Evolutionary conservation across 2,113 vertebrate genomes (phyloP).

Genomic region (Passer montanus): DNA sequence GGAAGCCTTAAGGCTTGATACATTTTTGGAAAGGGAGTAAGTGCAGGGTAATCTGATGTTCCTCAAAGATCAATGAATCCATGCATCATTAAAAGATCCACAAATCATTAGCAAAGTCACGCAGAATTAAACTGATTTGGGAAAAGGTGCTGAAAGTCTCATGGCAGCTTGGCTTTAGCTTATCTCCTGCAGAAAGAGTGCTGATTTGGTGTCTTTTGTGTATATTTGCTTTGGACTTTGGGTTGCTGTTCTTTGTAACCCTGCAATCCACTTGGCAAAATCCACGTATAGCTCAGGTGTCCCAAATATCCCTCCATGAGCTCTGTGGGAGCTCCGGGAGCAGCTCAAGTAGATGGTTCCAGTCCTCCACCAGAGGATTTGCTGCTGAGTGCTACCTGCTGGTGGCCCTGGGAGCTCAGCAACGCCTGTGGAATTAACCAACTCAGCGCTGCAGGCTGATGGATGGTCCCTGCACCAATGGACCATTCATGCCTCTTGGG

Average conservation of each 20-base stretch:
- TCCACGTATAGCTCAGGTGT: background rate
- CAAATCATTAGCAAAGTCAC: background rate
- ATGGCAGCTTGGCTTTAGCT: background rate
- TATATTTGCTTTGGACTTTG: background rate
- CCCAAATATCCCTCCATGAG: background rate
- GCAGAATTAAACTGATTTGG: background rate
- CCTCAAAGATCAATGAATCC: background rate
- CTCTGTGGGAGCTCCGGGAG: background rate
- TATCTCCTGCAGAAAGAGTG: background rate
- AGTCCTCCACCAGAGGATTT: background rate
- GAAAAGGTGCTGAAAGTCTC: background rate
- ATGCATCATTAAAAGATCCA: background rate
- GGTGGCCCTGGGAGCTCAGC: background rate
- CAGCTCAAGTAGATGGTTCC: background rate
- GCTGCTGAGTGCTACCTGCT: background rate
- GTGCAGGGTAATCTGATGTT: background rate
- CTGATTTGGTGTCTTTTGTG: background rate
- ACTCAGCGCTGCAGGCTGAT: accelerated
- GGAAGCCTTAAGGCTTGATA: background rate
- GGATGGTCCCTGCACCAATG: background rate
- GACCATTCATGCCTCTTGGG: accelerated
- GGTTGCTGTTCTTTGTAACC: background rate
- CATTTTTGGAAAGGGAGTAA: background rate
- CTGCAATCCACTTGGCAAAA: background rate
- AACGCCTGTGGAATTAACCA: background rate